These are phyloP conservation scores for Leucania comma DNA, from an alignment of 2,888 invertebrate genomes.

Conservation along the genomic window DNA sequence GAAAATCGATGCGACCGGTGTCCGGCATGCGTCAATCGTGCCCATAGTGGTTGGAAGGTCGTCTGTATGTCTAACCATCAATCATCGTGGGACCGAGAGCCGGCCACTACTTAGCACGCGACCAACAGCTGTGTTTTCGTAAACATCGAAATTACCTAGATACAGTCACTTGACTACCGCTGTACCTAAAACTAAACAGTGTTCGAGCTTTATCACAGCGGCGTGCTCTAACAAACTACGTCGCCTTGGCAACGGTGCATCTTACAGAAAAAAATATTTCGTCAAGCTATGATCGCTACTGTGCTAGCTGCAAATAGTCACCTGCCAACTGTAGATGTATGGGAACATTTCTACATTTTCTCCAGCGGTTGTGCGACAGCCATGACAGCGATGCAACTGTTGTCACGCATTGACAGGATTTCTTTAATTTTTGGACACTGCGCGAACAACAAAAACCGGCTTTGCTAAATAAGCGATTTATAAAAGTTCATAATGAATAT, in stretches of 20 bases:
- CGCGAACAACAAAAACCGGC: conserved; percentile 41
- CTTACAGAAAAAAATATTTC: conserved; percentile 70
- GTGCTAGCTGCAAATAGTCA: conserved; percentile 79
- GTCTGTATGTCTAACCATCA: conserved; percentile 71
- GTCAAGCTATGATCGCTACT: conserved; percentile 77
- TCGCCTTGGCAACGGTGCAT: conserved; percentile 82
- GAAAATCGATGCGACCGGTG: conserved; percentile 85
- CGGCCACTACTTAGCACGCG: conserved; percentile 69
- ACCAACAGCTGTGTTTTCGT: conserved; percentile 61
- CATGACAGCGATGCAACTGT: conserved; percentile 63
- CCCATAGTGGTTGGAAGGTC: conserved; percentile 81
- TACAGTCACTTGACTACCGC: conserved; percentile 48
- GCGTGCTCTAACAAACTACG: conserved; percentile 76
- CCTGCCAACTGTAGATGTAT: conserved; percentile 88
- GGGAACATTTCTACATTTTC: conserved; percentile 88
- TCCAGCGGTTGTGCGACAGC: conserved; percentile 67
- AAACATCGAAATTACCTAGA: conserved; percentile 53
- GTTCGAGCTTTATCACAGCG: conserved; percentile 65
- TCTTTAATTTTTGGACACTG: conserved; percentile 51
- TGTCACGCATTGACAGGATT: conserved; percentile 64
- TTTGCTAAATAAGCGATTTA: conserved; percentile 64
- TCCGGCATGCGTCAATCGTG: conserved; percentile 78
- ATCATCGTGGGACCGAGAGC: conserved; percentile 76
- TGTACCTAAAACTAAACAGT: conserved; percentile 61
- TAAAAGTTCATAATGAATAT: conserved; percentile 63